Conservation (phyloP, 2,797 vertebrate genomes). For the Kryptolebias ocellatus region DNA sequence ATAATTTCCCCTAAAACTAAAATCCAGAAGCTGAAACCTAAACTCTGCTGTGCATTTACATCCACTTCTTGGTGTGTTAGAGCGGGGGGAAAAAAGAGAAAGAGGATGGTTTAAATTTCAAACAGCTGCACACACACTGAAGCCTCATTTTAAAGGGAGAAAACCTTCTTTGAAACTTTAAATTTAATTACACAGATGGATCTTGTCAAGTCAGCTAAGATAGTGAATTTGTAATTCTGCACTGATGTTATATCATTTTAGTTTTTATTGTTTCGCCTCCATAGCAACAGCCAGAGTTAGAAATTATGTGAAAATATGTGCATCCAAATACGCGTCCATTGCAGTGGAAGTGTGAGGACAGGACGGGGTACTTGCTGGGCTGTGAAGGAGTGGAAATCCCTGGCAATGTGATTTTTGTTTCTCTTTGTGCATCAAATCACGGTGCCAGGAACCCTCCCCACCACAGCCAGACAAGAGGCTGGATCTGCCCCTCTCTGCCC, state of each 20-base stretch:
- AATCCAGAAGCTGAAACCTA: slow-evolving; percentile 46
- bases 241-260: slow-evolving; percentile 8
- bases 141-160: slow-evolving; percentile 17
- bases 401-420: slow-evolving; percentile 91
- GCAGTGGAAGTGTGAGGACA: slow-evolving; percentile 27
- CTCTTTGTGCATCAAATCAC: slow-evolving; percentile 87
- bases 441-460: slow-evolving; percentile 88
- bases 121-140: slow-evolving; percentile 43
- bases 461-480: slow-evolving; percentile 69
- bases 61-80: slow-evolving; percentile 38
- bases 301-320: slow-evolving; percentile 8
- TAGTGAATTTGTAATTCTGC: slow-evolving; percentile 5
- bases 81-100: slow-evolving; percentile 16
- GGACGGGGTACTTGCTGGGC: slow-evolving; percentile 64
- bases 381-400: slow-evolving; percentile 88
- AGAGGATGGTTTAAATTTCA: slow-evolving; percentile 33
- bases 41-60: slow-evolving; percentile 41
- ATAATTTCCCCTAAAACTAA: slow-evolving; percentile 21
- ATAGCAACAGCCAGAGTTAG: slow-evolving; percentile 33
- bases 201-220: slow-evolving; percentile 23
- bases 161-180: slow-evolving; percentile 7
- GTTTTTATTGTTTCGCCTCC: not conserved
- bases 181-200: slow-evolving; percentile 24
- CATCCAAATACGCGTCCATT: slow-evolving; percentile 2
- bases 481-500: slow-evolving; percentile 34